Evolutionary conservation across 2,888 invertebrate species (phyloP).

Genomic region (Pharmacophagus antenor): DNA sequence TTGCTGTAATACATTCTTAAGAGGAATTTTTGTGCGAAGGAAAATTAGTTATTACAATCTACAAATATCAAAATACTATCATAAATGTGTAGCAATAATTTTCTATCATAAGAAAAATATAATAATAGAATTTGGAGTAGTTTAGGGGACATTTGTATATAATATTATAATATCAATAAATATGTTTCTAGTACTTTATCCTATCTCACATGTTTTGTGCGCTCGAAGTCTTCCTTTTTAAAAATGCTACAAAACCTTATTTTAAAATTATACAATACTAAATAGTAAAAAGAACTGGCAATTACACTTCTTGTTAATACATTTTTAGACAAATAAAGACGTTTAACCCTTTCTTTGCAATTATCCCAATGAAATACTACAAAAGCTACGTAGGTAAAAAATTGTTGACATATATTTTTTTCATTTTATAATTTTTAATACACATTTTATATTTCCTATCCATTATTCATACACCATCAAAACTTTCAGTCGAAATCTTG

Average conservation of each 20-base stretch:
- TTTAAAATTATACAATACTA: conserved; percentile 34
- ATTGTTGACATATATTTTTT: conserved; percentile 1
- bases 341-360: neutral
- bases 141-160: conserved; percentile 34
- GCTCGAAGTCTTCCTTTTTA: conserved; percentile 69
- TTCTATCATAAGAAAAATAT: conserved; percentile 28
- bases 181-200: conserved; percentile 53
- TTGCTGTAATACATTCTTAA: neutral
- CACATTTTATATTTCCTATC: conserved; percentile 18
- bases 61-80: conserved; percentile 6
- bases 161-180: conserved; percentile 53
- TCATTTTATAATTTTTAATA: conserved; percentile 17
- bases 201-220: conserved; percentile 77
- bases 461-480: conserved; percentile 39
- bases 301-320: conserved; percentile 9
- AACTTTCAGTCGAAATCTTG: conserved; percentile 50
- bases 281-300: conserved; percentile 20
- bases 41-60: conserved; percentile 1
- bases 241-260: conserved; percentile 53
- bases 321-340: conserved; percentile 18
- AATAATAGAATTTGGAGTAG: conserved; percentile 19
- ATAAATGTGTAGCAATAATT: conserved; percentile 1
- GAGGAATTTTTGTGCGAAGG: conserved; percentile 13
- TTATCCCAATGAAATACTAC: conserved; percentile 11
- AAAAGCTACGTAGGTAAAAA: conserved; percentile 20